These are phyloP conservation scores for Anoura caudifer DNA, from an alignment of 2,113 vertebrate genomes.

Conservation along the genomic window DNA sequence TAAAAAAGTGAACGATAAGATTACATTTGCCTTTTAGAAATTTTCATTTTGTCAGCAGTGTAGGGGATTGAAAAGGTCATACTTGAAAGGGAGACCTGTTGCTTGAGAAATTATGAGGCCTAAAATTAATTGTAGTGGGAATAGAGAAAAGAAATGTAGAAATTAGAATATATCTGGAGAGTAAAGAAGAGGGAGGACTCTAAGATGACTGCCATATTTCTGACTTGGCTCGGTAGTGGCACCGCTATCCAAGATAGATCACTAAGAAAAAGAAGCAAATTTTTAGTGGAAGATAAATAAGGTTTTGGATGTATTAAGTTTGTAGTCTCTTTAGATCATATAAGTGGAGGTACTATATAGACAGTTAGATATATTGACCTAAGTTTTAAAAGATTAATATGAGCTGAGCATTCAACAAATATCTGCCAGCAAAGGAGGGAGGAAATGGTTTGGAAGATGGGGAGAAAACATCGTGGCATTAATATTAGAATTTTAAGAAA, in stretches of 20 bases:
- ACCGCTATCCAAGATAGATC: not conserved
- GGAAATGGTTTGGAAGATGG: not conserved
- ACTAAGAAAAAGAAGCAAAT: not conserved
- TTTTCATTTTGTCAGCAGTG: conserved; percentile 28
- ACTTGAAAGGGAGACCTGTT: not conserved
- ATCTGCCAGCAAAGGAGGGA: not conserved
- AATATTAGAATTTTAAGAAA: conserved; percentile 33
- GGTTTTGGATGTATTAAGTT: not conserved
- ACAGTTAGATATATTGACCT: not conserved
- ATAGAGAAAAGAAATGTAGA: not conserved
- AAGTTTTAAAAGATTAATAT: not conserved
- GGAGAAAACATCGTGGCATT: not conserved
- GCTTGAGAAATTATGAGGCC: not conserved
- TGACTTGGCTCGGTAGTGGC: not conserved
- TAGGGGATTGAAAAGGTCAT: not conserved
- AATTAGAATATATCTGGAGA: not conserved
- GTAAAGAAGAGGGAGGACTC: not conserved
- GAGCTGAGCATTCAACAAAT: not conserved
- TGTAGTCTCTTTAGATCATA: not conserved
- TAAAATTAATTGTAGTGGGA: not conserved
- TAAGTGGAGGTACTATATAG: not conserved
- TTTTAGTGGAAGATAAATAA: not conserved
- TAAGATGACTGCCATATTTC: not conserved
- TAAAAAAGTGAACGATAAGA: not conserved
- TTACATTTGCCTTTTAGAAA: conserved; percentile 37